phyloP scores from a whole-genome alignment of 2,113 vertebrate genomes.

The Pterophyllum scalare region DNA sequence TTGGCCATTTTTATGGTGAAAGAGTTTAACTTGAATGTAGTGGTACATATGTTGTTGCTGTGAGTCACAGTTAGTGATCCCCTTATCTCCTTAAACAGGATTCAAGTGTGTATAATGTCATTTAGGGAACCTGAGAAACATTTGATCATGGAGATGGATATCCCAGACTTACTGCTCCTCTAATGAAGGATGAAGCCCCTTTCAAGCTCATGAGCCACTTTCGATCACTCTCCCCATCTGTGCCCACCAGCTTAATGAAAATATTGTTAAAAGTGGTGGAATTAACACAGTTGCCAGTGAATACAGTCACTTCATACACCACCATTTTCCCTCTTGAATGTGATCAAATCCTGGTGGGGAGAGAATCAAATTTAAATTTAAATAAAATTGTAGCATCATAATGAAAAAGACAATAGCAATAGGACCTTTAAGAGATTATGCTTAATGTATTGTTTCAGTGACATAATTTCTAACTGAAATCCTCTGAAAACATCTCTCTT shows the following conservation, averaged over 20 bases:
- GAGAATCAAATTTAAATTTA: not conserved
- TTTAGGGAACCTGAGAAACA: not conserved
- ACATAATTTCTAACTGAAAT: not conserved
- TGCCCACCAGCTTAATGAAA: constrained; percentile 68
- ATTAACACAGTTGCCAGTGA: fast-evolving
- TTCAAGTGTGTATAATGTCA: not conserved
- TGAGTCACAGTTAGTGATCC: not conserved
- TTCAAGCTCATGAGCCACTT: not conserved
- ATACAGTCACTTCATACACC: constrained; percentile 43
- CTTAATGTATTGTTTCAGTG: not conserved
- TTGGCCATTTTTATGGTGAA: not conserved
- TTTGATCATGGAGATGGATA: not conserved
- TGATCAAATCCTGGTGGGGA: not conserved
- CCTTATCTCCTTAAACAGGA: fast-evolving
- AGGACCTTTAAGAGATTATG: not conserved
- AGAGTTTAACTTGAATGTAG: not conserved
- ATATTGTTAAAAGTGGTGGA: constrained; percentile 50
- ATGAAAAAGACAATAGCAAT: not conserved
- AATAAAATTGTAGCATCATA: not conserved
- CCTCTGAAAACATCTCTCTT: not conserved
- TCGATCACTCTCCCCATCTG: constrained; percentile 31
- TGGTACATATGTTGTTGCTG: not conserved
- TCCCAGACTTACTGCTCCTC: constrained; percentile 40
- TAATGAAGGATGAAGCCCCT: not conserved
- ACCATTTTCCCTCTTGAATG: constrained; percentile 31